A percentile compares a stretch with the other conserved stretches of the same genome.
phyloP scores from a whole-genome alignment of 2,113 vertebrate genomes.

The Anarrhichthys ocellatus region DNA sequence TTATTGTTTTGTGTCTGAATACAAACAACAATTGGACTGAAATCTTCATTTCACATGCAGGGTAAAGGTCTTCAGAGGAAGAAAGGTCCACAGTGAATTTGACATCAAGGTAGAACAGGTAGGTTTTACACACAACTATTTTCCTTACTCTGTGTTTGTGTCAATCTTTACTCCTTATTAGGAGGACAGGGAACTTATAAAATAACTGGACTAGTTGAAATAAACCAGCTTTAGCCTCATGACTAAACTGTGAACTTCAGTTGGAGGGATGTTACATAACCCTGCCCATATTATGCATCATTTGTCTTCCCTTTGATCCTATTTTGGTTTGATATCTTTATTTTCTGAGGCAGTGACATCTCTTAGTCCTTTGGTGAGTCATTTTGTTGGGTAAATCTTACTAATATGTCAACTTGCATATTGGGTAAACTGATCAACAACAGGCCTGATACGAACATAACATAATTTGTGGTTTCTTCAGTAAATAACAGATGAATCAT shows the following conservation, averaged over 20 bases:
- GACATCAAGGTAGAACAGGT: slow-evolving; percentile 94
- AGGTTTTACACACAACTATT: slow-evolving; percentile 35
- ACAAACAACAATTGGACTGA: neutral
- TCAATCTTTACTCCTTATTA: neutral
- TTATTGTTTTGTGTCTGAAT: neutral
- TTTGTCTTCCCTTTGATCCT: neutral
- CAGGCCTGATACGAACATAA: neutral
- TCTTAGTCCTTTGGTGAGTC: neutral
- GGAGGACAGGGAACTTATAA: neutral
- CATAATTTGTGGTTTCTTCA: slow-evolving; percentile 1
- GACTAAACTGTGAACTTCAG: neutral
- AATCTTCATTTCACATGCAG: slow-evolving; percentile 74
- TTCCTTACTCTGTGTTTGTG: neutral
- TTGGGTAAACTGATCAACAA: neutral
- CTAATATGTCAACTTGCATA: neutral
- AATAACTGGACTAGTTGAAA: neutral
- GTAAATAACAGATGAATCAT: slow-evolving; percentile 12
- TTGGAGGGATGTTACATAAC: neutral
- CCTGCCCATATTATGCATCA: neutral
- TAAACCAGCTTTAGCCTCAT: neutral
- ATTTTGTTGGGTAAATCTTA: neutral
- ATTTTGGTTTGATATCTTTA: neutral
- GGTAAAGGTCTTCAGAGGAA: slow-evolving; percentile 91
- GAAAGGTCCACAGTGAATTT: slow-evolving; percentile 90
- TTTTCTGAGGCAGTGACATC: neutral